phyloP scores from a whole-genome alignment of 2,113 vertebrate genomes.

The Eubucco bourcierii region DNA sequence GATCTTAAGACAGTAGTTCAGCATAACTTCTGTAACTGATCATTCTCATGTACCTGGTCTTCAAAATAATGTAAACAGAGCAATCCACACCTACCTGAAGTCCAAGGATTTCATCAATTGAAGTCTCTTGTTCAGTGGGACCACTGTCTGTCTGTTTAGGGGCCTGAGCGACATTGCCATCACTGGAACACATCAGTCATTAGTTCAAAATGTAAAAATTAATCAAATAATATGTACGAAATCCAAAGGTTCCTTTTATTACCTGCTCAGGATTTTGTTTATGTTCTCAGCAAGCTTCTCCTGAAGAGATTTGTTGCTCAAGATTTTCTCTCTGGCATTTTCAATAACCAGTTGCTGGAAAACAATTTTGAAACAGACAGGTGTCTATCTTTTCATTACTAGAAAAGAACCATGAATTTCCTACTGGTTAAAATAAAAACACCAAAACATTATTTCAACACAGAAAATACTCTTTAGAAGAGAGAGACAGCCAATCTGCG shows the following conservation, averaged over 20 bases:
- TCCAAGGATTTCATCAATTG: constrained; percentile 96
- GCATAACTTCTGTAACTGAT: not conserved
- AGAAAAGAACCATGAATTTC: not conserved
- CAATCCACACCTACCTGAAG: constrained; percentile 83
- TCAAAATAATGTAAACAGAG: not conserved
- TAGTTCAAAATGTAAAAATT: constrained; percentile 23
- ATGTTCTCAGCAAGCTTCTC: constrained; percentile 99
- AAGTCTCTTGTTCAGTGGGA: constrained; percentile 86
- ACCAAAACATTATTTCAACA: not conserved
- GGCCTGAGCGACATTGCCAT: constrained; percentile 80
- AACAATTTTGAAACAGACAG: constrained; percentile 49
- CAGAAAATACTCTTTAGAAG: not conserved
- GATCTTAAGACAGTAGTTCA: not conserved
- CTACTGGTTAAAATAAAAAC: not conserved
- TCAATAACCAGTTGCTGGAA: constrained; percentile 97
- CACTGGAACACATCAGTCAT: constrained; percentile 75
- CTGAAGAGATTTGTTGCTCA: constrained; percentile 92
- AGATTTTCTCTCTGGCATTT: constrained; percentile 96
- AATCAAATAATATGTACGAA: not conserved
- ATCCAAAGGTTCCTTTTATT: constrained; percentile 40
- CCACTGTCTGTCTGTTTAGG: constrained; percentile 81
- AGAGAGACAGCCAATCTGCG: not conserved
- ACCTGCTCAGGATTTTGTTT: constrained; percentile 96
- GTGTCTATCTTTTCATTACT: not conserved
- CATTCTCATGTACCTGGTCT: not conserved